Base-by-base conservation (phyloP, 2,888 invertebrate genomes). In the Eueremaeus valkanovi region DNA sequence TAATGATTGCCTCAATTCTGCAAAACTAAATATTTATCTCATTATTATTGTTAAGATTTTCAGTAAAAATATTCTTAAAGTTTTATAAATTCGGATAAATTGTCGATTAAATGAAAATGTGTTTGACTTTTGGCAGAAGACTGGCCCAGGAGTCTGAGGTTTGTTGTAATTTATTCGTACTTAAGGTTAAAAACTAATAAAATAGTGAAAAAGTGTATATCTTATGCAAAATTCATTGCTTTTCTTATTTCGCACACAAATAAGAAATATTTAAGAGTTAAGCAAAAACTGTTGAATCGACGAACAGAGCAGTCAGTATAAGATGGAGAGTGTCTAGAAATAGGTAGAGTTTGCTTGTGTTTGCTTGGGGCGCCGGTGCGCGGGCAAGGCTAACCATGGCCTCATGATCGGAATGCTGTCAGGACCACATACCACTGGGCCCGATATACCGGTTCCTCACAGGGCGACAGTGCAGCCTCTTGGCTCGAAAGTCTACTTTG, bases 391-490 rank as follows among this genome's bases (percentile, higher is more conserved):
- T 68, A 68, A 36, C 68, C 40, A 16, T 68, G 68, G 68, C 68
- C 68, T 68, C 68, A 36, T 68, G 33, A 68, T 68, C 68, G 68
- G 68, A 68, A 68, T 68, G 68, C 40, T 40, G 68, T 68, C 68
- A 40, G 68, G 68, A 68, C 68, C 40, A 68, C 68, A 68, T 68
- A 40, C 68, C 68, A 68, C 68, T 40, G 68, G 68, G 68, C 68
- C 68, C 68, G 68, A 68, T 68, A 68, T 68, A 68, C 68, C 40
- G 68, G 68, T 68, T 68, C 68, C 40, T 13, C 40, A 68, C 40
- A n/a, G 40, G 40, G n/a, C n/a, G n/a, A n/a, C 40, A 68, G 40
- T 68, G 13, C 11, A 16, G 40, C n/a, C 68, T 68, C 40, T 68
- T 36, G 40, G 24, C 68, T 40, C 40, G n/a, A 68, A 68, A 68